Evolutionary conservation across 1,140 invertebrate genomes (phyloP).

Genomic region (Leguminivora glycinivorella): DNA sequence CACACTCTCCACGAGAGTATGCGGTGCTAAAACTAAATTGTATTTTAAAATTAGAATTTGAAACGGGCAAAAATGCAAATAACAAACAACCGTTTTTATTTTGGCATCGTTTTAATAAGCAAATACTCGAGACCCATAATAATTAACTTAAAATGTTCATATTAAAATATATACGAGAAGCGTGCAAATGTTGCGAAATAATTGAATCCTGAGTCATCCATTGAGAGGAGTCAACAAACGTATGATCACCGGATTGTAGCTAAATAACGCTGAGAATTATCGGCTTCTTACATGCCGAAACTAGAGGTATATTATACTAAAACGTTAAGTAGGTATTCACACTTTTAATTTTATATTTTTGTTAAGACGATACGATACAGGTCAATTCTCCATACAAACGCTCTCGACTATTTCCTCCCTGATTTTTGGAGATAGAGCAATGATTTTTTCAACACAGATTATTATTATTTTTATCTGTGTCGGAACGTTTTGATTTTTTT

Average conservation of each 20-base stretch:
- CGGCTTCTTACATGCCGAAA: not conserved
- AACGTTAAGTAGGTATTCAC: not conserved
- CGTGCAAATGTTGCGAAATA: slow-evolving; percentile 4
- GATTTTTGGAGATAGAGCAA: too few species aligned
- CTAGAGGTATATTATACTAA: not conserved
- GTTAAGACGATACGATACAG: too few species aligned
- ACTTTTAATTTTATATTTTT: too few species aligned
- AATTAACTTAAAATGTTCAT: slow-evolving; percentile 6
- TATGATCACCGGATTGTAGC: not conserved
- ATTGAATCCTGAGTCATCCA: slow-evolving; percentile 17
- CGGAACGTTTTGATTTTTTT: too few species aligned
- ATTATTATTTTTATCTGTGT: too few species aligned
- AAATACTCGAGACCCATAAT: not conserved
- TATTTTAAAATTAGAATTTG: too few species aligned
- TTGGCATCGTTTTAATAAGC: not conserved
- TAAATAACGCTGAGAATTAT: not conserved
- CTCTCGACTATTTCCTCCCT: too few species aligned
- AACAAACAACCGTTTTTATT: not conserved
- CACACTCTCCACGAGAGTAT: too few species aligned
- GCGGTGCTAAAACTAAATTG: too few species aligned
- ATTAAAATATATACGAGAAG: not conserved
- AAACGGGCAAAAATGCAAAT: not conserved
- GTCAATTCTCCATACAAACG: too few species aligned
- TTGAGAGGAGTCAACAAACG: slow-evolving; percentile 24
- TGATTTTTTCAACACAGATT: too few species aligned